Conservation (phyloP, 2,113 vertebrate species). For the Lamprotornis superbus region DNA sequence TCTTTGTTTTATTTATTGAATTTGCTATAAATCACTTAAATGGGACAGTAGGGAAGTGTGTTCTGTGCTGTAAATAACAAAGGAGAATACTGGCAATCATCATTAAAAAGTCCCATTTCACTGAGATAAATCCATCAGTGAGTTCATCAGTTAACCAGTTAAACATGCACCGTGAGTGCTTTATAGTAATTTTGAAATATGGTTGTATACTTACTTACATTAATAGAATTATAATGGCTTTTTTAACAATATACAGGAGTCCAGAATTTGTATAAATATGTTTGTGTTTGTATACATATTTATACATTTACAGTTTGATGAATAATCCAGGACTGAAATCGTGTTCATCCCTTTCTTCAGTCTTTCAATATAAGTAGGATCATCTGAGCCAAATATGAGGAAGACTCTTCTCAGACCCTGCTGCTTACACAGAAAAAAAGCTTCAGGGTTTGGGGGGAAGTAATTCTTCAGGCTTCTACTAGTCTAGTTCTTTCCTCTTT, state of each 20-base stretch:
- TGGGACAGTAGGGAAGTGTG: background rate
- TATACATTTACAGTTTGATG: background rate
- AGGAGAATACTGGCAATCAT: background rate
- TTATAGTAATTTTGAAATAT: background rate
- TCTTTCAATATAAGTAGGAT: background rate
- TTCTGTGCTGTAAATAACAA: background rate
- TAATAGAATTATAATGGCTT: background rate
- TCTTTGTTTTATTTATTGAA: background rate
- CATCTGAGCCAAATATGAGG: background rate
- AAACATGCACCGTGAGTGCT: background rate
- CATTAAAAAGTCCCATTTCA: background rate
- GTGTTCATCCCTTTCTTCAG: background rate
- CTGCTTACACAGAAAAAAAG: slow-evolving; percentile 47
- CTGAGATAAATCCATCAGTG: background rate
- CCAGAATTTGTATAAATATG: background rate
- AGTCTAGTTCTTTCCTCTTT: slow-evolving; percentile 39
- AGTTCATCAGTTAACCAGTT: background rate
- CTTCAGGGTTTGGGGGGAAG: background rate
- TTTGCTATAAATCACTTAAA: background rate
- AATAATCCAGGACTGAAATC: background rate
- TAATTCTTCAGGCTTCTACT: slow-evolving; percentile 26
- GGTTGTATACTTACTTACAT: background rate
- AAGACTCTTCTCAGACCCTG: background rate
- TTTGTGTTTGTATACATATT: background rate
- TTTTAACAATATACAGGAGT: background rate